Conservation (phyloP, 2,113 vertebrate species). For the Copsychus sechellarum region DNA sequence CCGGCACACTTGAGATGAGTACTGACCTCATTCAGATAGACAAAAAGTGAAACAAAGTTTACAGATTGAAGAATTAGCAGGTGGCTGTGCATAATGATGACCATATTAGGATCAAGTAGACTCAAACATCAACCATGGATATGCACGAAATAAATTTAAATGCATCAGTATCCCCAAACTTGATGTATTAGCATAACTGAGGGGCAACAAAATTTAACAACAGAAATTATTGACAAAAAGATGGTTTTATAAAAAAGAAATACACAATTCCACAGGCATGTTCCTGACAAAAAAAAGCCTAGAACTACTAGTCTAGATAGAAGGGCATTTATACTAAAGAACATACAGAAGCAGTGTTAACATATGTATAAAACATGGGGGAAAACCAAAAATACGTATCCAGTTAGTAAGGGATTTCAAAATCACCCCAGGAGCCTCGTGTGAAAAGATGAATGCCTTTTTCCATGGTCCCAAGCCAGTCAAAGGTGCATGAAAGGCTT, state of each 20-base stretch:
- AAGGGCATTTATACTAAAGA: neutral
- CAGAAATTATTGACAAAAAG: neutral
- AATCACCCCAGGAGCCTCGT: neutral
- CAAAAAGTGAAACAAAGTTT: neutral
- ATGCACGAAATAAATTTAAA: neutral
- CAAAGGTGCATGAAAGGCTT: neutral
- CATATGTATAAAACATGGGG: neutral
- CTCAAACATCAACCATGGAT: neutral
- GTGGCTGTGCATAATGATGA: neutral
- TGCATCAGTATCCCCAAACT: neutral
- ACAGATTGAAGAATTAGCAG: conserved; percentile 1
- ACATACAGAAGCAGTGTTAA: neutral
- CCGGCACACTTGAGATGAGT: neutral
- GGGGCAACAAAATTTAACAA: neutral
- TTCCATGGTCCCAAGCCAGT: neutral
- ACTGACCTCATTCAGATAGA: conserved; percentile 10
- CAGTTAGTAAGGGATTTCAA: neutral
- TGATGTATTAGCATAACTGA: neutral
- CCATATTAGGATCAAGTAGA: neutral
- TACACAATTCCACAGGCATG: neutral
- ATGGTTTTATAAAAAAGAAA: neutral
- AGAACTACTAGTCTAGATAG: neutral
- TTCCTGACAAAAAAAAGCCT: neutral
- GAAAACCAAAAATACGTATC: neutral
- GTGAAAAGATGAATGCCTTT: neutral